Evolutionary conservation across 2,888 invertebrate genomes (phyloP).

Genomic region (Mythimna vitellina): DNA sequence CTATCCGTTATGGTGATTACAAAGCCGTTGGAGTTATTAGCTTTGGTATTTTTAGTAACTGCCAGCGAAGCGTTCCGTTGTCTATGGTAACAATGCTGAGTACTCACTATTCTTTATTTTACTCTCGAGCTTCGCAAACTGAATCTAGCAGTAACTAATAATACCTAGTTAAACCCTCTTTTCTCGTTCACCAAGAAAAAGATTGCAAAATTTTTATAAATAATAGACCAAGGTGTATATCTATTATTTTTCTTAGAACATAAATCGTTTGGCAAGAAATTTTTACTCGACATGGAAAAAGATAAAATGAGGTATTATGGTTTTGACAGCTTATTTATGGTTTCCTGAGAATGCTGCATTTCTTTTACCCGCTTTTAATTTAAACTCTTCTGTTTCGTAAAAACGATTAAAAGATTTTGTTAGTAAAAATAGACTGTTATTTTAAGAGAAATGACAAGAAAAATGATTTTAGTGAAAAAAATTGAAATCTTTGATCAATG

Average conservation of each 20-base stretch:
- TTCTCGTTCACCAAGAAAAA: slow-evolving; percentile 14
- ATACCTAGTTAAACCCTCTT: slow-evolving; percentile 23
- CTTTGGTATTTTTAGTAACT: no score
- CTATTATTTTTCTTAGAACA: slow-evolving; percentile 23
- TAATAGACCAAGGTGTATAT: slow-evolving; percentile 20
- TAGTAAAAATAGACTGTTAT: background rate
- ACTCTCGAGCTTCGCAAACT: slow-evolving; percentile 4
- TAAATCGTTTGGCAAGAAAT: slow-evolving; percentile 45
- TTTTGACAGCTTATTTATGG: slow-evolving; percentile 53
- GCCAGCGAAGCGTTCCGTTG: background rate
- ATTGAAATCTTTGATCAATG: slow-evolving; percentile 10
- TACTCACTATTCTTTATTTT: slow-evolving; percentile 2
- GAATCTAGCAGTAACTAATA: slow-evolving; percentile 28
- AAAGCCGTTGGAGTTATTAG: no score
- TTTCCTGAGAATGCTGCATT: slow-evolving; percentile 36
- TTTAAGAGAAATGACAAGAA: background rate
- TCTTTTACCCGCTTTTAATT: slow-evolving; percentile 41
- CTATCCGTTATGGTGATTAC: no score
- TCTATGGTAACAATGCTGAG: background rate
- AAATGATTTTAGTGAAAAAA: slow-evolving; percentile 11
- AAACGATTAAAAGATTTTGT: background rate
- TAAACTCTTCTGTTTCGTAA: slow-evolving; percentile 12
- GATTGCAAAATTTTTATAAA: slow-evolving; percentile 20
- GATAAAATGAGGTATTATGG: slow-evolving; percentile 49
- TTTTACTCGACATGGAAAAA: slow-evolving; percentile 46